Conservation (phyloP, 1,140 invertebrate species). For the Delia radicum region DNA sequence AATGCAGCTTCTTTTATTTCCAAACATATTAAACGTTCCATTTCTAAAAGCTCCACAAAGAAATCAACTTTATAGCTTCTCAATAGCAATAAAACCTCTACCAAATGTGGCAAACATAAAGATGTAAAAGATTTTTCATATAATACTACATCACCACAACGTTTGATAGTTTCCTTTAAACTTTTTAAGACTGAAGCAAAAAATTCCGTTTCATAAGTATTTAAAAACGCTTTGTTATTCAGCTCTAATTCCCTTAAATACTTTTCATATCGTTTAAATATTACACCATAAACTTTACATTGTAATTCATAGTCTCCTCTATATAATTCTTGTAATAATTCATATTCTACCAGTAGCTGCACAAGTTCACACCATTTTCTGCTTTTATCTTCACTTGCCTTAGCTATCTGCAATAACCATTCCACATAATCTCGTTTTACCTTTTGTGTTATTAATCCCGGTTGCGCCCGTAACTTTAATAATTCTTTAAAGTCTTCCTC, state of each 20-base stretch:
- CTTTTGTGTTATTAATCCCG: slow-evolving; percentile 35
- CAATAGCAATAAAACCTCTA: slow-evolving; percentile 34
- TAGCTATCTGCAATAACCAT: neutral
- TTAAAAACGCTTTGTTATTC: neutral
- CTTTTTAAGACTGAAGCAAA: slow-evolving; percentile 35
- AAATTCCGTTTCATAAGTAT: slow-evolving; percentile 33
- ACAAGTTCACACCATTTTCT: slow-evolving; percentile 30
- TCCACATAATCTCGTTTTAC: slow-evolving; percentile 33
- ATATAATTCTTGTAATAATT: slow-evolving; percentile 42
- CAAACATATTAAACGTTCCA: slow-evolving; percentile 34
- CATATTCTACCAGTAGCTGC: slow-evolving; percentile 33
- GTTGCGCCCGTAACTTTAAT: slow-evolving; percentile 37
- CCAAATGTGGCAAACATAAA: slow-evolving; percentile 30
- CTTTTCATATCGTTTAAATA: slow-evolving; percentile 38
- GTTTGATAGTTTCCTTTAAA: slow-evolving; percentile 37
- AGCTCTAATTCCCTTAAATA: slow-evolving; percentile 24
- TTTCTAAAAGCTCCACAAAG: slow-evolving; percentile 35
- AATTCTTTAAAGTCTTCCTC: slow-evolving; percentile 35
- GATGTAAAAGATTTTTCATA: slow-evolving; percentile 30
- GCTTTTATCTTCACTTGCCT: neutral
- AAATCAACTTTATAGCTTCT: slow-evolving; percentile 27
- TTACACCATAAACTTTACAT: slow-evolving; percentile 30
- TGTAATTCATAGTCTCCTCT: slow-evolving; percentile 35
- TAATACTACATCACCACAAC: slow-evolving; percentile 24
- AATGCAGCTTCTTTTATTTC: neutral